Conservation (phyloP, 2,797 vertebrate genomes). For the Scleropages formosus region DNA sequence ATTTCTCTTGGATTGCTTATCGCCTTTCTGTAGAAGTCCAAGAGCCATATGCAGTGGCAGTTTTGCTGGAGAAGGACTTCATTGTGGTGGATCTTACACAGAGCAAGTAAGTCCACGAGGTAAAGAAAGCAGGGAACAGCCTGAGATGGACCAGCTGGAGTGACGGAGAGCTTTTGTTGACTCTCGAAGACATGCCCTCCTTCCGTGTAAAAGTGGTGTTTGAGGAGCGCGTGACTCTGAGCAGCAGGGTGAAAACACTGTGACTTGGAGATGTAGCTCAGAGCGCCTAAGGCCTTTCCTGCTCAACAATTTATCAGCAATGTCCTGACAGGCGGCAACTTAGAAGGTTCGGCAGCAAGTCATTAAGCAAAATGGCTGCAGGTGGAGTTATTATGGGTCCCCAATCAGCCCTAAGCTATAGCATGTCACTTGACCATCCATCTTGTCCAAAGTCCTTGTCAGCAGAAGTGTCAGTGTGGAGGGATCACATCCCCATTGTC, state of each 20-base stretch:
- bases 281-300: neutral
- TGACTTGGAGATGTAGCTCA: neutral
- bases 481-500: neutral
- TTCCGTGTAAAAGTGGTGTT: slow-evolving; percentile 4
- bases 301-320: neutral
- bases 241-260: too few relatives aligned
- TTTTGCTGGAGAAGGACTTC: slow-evolving; percentile 95
- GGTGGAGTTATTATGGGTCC: neutral
- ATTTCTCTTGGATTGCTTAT: too few relatives aligned
- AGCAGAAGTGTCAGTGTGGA: neutral
- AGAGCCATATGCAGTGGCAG: slow-evolving; percentile 93
- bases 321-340: neutral
- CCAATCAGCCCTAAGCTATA: slow-evolving; percentile 1
- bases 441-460: neutral
- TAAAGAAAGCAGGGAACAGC: neutral
- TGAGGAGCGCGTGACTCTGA: neutral
- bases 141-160: neutral
- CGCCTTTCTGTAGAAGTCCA: slow-evolving; percentile 80
- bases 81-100: slow-evolving; percentile 94
- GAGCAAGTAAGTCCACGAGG: slow-evolving; percentile 80
- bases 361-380: neutral
- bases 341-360: too few relatives aligned
- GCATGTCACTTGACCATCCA: neutral
- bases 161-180: neutral
- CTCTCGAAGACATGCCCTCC: neutral